Percentiles rank a stretch among this genome's conserved stretches.
Evolutionary conservation across 2,113 vertebrate species (phyloP).

Genomic region (Pseudorectes ferrugineus): DNA sequence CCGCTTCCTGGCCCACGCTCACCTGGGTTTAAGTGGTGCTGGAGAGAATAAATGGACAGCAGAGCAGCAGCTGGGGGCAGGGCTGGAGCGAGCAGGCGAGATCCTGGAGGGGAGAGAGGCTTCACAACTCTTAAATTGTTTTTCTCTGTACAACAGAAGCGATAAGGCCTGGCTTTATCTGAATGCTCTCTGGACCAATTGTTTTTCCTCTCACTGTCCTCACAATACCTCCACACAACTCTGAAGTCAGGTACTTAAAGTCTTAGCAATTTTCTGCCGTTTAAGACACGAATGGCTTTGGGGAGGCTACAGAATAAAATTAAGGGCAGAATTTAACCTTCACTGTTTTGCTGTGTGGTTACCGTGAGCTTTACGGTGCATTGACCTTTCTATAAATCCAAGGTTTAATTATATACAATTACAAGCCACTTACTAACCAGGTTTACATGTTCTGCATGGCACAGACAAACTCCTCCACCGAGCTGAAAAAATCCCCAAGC

Average conservation of each 20-base stretch:
- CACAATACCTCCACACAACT: neutral
- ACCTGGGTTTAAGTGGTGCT: neutral
- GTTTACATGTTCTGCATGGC: neutral
- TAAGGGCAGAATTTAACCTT: neutral
- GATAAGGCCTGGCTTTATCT: conserved; percentile 31
- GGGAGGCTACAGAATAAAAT: neutral
- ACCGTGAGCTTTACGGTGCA: neutral
- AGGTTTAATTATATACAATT: neutral
- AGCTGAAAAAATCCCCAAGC: neutral
- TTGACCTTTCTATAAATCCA: neutral
- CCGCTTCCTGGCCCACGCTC: neutral
- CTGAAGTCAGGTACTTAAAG: neutral
- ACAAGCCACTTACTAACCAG: neutral
- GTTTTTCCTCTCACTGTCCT: neutral
- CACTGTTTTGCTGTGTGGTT: neutral
- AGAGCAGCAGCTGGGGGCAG: neutral
- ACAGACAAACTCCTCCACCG: neutral
- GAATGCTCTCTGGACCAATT: neutral
- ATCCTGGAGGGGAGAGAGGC: neutral
- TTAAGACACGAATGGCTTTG: neutral
- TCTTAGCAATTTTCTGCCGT: neutral
- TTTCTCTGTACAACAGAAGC: neutral
- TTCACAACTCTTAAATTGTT: neutral
- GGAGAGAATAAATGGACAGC: neutral
- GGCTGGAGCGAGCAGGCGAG: neutral